Evolutionary conservation across 2,113 vertebrate genomes (phyloP).

Genomic region (Crotophaga sulcirostris): DNA sequence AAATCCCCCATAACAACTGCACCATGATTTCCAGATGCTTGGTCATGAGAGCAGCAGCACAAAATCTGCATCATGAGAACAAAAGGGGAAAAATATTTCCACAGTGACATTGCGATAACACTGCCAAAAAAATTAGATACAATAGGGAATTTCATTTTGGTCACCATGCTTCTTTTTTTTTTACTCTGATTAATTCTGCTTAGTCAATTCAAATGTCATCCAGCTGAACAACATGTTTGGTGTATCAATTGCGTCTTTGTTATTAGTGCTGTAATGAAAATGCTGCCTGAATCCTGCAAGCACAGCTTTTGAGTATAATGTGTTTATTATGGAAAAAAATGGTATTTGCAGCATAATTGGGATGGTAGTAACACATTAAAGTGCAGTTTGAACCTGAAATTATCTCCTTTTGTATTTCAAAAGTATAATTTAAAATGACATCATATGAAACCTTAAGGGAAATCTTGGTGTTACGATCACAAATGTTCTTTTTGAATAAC

Average conservation of each 20-base stretch:
- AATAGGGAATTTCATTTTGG: background rate
- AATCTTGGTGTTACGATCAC: background rate
- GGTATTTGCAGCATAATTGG: background rate
- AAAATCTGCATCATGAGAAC: background rate
- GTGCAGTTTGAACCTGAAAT: conserved; percentile 3
- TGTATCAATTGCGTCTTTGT: background rate
- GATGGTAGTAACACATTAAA: background rate
- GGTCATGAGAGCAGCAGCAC: background rate
- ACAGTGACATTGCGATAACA: background rate
- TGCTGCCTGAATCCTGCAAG: background rate
- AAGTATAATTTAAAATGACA: background rate
- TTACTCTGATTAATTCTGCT: background rate
- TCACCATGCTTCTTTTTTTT: background rate
- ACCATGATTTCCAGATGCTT: background rate
- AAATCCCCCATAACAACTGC: background rate
- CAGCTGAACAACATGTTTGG: background rate
- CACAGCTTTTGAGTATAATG: background rate
- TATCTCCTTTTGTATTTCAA: background rate
- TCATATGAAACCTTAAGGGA: background rate
- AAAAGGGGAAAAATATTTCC: background rate
- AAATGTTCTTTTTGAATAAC: conserved; percentile 13
- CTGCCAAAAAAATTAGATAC: background rate
- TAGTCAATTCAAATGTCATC: background rate
- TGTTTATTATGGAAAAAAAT: conserved; percentile 5
- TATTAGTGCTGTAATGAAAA: background rate